Evolutionary conservation across 2,113 vertebrate species (phyloP), one percentile per base, ranked within the genome.

Genomic region (Brachionichthys hirsutus): DNA sequence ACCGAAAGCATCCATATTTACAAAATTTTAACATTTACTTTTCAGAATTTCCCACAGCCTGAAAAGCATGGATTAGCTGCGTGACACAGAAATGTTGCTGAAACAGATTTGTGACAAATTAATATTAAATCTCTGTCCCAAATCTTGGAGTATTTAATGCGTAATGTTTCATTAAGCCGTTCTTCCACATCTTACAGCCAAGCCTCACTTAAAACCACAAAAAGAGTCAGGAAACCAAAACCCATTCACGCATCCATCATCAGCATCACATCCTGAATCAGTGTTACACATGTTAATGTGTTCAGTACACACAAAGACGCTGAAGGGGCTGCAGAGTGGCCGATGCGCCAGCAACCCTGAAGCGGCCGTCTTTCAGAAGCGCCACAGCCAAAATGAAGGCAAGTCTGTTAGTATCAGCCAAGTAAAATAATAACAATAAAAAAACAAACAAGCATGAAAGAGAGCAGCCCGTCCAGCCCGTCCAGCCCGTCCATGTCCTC

Each of bases 201-300:
- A 15, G 2, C 24, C 54, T 76, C 62, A 55, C 62, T 73, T 59
- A 58, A 78, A 75, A 58, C 42, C 56, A 52, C 47, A 81, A 18
- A 71, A 62, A 20, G 57, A 38, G 46, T 46, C 44, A 49, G 55
- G 12, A 51, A 58, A 67, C 35, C 48, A 56, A 70, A 68, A 60
- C 50, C 34, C 17, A 6, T 38, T 52, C 18, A 41, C 38, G 18
- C 36, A 55, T 48, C 24, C 35, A 51, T 51, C 56, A 20, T 67
- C 56, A 55, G 68, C 65, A 67, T 52, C 51, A 47, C 17, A 54
- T 57, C 44, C 50, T 52, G 43, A 57, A 68, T 48, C 53, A 60
- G 46, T 22, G 62, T 60, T 40, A 24, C 53, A 53, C 55, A 58
- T 15, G 22, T 43, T 38, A 15, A 20, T 15, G 54, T 60, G 49